Evolutionary conservation across 2,797 vertebrate genomes (phyloP), one percentile per base, ranked within the genome.

Genomic region (Tiaroga cobitis): DNA sequence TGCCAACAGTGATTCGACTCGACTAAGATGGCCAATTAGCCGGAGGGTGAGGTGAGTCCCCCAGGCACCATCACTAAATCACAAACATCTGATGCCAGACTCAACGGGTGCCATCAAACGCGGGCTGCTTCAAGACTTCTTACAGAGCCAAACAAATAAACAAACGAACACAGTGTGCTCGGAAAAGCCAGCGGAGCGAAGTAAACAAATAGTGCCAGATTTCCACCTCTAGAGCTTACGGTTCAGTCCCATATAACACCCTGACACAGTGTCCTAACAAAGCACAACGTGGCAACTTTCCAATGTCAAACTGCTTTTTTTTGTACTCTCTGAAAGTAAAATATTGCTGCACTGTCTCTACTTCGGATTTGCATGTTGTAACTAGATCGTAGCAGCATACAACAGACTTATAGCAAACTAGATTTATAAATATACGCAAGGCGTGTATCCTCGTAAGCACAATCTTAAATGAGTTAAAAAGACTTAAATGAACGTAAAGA

Each of bases 71-170:
- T 84, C 82, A 59, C 49, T 43, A 76, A 76, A 76, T 43, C 37
- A 7, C 51, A 83, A 67, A 75, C 63, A 76, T 83, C 43, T 51
- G 70, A 75, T 84, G 46, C 46, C 73, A 77, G n/a, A 73, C 78
- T 67, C 32, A 13, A 37, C 43, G 41, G 70, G 41, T 49, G 54
- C 54, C 78, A 72, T 85, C 69, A 63, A 74, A 81, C 2, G 18
- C 19, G 5, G 37, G n/a, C 26, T 46, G 46, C 67, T 67, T 34
- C 72, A 76, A 70, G 82, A 83, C 59, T 67, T 16, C 72, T 67
- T 67, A 76, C 24, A 15, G 72, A 70, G 65, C 26, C 74, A 56
- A 78, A 84, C 82, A 84, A 49, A 49, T 49, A 49, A 78, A 75
- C 41, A 73, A 82, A 61, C 68, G 16, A 29, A 63, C 26, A 29